Percentiles rank a stretch among this genome's conserved stretches.
phyloP scores from a whole-genome alignment of 1,140 invertebrate species.

The Drosophila nannoptera region DNA sequence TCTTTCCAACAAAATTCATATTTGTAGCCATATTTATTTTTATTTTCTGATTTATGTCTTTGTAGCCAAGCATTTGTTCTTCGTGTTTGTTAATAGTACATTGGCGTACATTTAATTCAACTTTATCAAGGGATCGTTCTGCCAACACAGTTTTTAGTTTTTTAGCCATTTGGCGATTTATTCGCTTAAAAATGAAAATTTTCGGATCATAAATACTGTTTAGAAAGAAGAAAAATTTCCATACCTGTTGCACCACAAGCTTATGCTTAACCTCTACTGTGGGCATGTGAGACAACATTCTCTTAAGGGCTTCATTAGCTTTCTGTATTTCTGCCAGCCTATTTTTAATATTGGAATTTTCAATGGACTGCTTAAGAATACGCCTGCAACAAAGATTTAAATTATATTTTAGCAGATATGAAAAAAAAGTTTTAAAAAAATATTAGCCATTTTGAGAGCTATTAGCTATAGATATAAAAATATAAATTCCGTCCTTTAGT shows the following conservation, averaged over 20 bases:
- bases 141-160: conserved; percentile 44
- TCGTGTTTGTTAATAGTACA: conserved; percentile 42
- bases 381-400: conserved; percentile 48
- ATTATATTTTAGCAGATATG: no score
- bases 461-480: no score
- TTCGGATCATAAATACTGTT: no score
- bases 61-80: no score
- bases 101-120: conserved; percentile 47
- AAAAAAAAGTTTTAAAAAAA: no score
- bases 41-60: no score
- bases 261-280: conserved; percentile 63
- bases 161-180: conserved; percentile 50
- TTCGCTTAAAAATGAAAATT: conserved; percentile 23
- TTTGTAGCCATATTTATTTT: conserved; percentile 3
- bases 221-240: no score
- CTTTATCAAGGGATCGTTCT: conserved; percentile 47
- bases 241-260: conserved; percentile 52
- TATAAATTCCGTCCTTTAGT: no score
- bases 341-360: conserved; percentile 54
- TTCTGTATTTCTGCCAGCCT: conserved; percentile 51
- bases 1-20: neutral
- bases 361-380: conserved; percentile 56
- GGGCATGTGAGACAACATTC: conserved; percentile 58
- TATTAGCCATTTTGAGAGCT: no score
- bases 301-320: conserved; percentile 50